Conservation (phyloP, 2,113 vertebrate genomes). For the Calidris pugnax region DNA sequence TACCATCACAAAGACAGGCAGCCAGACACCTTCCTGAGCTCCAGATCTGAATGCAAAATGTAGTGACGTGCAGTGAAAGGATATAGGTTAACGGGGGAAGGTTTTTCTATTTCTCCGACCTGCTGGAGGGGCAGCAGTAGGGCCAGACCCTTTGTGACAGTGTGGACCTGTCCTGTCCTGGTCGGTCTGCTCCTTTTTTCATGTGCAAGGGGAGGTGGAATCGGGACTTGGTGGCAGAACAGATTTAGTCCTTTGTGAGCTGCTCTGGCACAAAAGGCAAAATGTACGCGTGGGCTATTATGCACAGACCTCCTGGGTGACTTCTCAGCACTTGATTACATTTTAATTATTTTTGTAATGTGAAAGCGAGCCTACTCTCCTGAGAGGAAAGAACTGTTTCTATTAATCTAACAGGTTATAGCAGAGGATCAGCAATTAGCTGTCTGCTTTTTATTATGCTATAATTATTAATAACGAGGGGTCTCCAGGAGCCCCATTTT, state of each 20-base stretch:
- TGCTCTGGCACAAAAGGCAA: background rate
- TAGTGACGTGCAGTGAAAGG: background rate
- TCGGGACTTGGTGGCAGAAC: background rate
- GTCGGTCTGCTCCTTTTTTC: background rate
- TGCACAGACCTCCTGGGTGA: constrained; percentile 1
- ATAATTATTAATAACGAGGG: background rate
- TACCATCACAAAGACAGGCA: background rate
- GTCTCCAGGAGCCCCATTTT: background rate
- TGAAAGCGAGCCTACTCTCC: constrained; percentile 1
- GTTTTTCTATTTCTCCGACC: background rate
- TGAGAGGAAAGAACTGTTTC: constrained; percentile 11
- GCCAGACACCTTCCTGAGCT: background rate
- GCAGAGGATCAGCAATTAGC: constrained; percentile 19
- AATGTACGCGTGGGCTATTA: background rate
- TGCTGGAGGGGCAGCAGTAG: background rate
- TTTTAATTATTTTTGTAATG: constrained; percentile 53
- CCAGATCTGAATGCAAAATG: background rate
- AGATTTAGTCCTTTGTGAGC: background rate
- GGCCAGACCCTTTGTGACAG: background rate
- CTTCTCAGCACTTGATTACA: constrained; percentile 41
- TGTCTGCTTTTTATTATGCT: background rate
- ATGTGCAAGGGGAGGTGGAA: accelerated
- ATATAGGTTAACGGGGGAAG: background rate
- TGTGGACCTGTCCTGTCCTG: accelerated
- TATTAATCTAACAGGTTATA: constrained; percentile 31